Evolutionary conservation across 1,140 invertebrate genomes (phyloP).

Genomic region (Bombus confusus): DNA sequence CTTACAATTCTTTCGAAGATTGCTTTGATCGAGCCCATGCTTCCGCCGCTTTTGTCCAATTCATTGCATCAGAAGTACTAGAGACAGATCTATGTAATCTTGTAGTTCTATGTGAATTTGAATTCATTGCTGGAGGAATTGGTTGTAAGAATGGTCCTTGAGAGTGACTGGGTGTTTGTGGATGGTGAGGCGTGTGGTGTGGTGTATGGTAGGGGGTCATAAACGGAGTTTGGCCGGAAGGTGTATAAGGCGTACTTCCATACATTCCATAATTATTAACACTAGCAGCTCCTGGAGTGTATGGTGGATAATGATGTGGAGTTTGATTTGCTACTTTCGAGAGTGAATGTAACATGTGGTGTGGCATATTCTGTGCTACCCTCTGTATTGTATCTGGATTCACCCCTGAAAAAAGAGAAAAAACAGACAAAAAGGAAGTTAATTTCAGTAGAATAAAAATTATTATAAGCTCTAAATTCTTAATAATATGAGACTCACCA

Average conservation of each 20-base stretch:
- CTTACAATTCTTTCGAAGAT: constrained; percentile 75
- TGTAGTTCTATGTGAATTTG: constrained; percentile 80
- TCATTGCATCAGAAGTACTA: constrained; percentile 83
- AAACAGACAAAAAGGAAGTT: too few relatives aligned
- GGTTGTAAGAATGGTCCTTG: constrained; percentile 85
- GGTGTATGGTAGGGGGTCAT: constrained; percentile 94
- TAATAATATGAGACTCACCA: constrained; percentile 47
- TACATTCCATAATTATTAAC: constrained; percentile 75
- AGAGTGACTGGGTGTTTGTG: constrained; percentile 79
- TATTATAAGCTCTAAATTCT: not conserved
- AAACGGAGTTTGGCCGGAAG: constrained; percentile 94
- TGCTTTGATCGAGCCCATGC: constrained; percentile 87
- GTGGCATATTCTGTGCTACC: constrained; percentile 88
- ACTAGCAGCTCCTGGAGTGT: constrained; percentile 84
- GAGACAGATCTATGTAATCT: constrained; percentile 78
- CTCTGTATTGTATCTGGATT: constrained; percentile 88
- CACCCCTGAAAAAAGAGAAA: constrained; percentile 80
- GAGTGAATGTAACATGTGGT: constrained; percentile 88
- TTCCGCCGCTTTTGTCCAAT: constrained; percentile 93
- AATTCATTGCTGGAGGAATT: constrained; percentile 79
- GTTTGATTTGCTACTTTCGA: constrained; percentile 88
- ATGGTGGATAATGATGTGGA: constrained; percentile 85
- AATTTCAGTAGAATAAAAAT: not conserved
- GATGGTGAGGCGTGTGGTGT: constrained; percentile 84
- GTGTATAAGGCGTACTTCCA: constrained; percentile 89